Conservation (phyloP, 2,797 vertebrate species). For the Botia kubotai region DNA sequence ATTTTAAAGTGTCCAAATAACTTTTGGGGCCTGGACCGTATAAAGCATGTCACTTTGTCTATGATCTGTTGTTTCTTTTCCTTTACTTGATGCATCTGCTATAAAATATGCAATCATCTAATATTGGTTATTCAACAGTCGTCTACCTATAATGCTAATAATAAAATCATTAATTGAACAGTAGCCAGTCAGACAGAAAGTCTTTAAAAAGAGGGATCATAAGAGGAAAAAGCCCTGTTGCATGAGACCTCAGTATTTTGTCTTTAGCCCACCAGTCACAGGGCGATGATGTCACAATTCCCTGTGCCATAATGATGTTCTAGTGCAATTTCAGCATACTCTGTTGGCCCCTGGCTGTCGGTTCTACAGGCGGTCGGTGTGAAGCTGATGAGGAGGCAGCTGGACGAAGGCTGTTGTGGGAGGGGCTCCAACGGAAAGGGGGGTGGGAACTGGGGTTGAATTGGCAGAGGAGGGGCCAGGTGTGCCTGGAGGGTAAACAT, state of each 20-base stretch:
- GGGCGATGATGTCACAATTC: constrained; percentile 27
- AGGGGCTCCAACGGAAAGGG: constrained; percentile 63
- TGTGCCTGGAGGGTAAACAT: constrained; percentile 81
- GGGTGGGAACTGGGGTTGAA: constrained; percentile 60
- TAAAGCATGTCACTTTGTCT: not conserved
- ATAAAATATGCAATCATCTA: not conserved
- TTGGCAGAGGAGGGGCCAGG: constrained; percentile 64
- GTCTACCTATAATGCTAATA: constrained; percentile 37
- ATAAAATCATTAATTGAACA: constrained; percentile 27
- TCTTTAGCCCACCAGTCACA: not conserved
- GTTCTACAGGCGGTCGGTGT: constrained; percentile 89
- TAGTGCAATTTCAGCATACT: constrained; percentile 59
- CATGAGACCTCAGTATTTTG: not conserved
- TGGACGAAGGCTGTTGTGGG: constrained; percentile 76
- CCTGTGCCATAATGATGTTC: constrained; percentile 65
- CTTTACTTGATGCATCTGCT: constrained; percentile 2
- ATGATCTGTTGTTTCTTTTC: constrained; percentile 1
- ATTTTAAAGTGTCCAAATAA: not conserved
- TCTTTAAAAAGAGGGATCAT: constrained; percentile 31
- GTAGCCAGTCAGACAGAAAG: constrained; percentile 39
- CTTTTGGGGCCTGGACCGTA: not conserved
- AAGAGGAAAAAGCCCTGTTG: constrained; percentile 36
- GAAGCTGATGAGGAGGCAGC: constrained; percentile 84
- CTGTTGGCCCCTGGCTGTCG: not conserved
- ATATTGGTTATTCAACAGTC: constrained; percentile 25